Conservation (phyloP, 2,113 vertebrate genomes). For the Irena cyanogastra region DNA sequence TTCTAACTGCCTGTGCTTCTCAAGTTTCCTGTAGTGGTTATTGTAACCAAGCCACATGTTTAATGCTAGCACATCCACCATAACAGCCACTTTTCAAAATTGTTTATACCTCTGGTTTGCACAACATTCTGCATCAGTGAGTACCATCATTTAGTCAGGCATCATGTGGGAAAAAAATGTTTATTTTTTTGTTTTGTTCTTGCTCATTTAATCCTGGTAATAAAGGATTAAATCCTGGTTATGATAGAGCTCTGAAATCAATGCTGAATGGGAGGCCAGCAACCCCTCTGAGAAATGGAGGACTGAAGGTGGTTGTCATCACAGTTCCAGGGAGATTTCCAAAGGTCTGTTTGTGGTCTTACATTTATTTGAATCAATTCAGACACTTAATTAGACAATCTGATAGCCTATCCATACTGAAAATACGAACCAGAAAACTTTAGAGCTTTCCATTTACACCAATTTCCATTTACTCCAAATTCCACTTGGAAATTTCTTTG, state of each 20-base stretch:
- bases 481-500: background rate
- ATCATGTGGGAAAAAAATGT: accelerated
- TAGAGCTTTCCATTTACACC: accelerated
- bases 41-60: background rate
- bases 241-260: background rate
- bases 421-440: background rate
- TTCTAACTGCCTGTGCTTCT: background rate
- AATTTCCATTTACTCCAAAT: background rate
- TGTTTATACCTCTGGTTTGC: background rate
- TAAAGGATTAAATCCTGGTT: no score
- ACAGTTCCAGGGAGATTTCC: background rate
- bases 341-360: background rate
- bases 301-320: background rate
- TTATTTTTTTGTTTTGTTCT: background rate
- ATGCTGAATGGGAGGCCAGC: background rate
- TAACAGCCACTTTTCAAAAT: background rate
- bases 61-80: background rate
- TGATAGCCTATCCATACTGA: background rate
- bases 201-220: background rate
- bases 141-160: background rate
- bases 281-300: background rate
- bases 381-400: background rate
- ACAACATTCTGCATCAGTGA: background rate
- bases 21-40: background rate
- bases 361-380: background rate